Evolutionary conservation across 2,797 vertebrate species (phyloP).

Genomic region (Halcyon leucocephala): DNA sequence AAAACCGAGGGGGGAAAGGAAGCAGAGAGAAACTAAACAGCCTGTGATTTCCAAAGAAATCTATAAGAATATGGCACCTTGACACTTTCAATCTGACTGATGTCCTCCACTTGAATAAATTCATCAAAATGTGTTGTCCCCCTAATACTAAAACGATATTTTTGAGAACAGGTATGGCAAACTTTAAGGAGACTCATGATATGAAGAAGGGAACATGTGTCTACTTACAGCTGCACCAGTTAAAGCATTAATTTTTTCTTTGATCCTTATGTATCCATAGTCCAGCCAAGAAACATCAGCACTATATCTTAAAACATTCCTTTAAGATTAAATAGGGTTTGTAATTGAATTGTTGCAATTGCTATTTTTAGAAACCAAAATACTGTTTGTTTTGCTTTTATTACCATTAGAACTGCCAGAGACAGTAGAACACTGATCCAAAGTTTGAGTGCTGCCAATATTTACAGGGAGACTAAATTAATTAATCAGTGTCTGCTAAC

Average conservation of each 20-base stretch:
- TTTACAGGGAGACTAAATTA: neutral
- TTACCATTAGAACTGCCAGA: neutral
- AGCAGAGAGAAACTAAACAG: neutral
- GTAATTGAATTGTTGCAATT: neutral
- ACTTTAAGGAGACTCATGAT: neutral
- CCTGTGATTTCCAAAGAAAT: neutral
- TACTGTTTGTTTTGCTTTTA: neutral
- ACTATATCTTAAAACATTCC: neutral
- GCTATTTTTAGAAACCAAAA: neutral
- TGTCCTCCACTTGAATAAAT: neutral
- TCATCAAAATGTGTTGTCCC: accelerated
- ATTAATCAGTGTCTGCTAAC: neutral
- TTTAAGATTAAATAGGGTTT: neutral
- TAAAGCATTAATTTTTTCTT: neutral
- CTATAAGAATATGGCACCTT: neutral
- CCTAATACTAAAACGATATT: neutral
- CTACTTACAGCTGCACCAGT: neutral
- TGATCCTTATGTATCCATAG: neutral
- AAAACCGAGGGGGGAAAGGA: accelerated
- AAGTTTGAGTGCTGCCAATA: neutral
- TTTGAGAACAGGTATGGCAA: neutral
- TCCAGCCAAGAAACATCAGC: neutral
- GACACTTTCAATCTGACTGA: neutral
- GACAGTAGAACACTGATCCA: neutral
- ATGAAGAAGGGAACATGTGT: neutral